Base-by-base conservation (phyloP, 2,113 vertebrate genomes). In the Columba janthina region DNA sequence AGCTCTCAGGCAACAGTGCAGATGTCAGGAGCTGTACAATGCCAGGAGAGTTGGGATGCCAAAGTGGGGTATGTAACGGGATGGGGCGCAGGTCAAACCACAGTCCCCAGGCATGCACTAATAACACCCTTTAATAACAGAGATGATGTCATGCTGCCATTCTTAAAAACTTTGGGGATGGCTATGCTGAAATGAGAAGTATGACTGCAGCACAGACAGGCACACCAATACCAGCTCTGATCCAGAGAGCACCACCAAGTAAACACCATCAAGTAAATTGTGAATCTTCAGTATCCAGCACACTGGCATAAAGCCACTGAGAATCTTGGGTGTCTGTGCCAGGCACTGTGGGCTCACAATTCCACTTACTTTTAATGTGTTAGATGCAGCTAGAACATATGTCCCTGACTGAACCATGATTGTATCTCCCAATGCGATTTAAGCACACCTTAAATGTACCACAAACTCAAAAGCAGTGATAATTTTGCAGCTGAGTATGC, bases 141-240 rank as follows among this genome's bases (percentile, higher is more conserved):
- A 15, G 20, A n/a, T 61, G 19, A 77, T 57, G 48, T 53, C 64
- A 83, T 6, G 28, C 5, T 77, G 73, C 51, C 64, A 20, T 62
- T 82, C 64, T 36, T 80, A 71, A 90, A 70, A 95, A 60, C 83
- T 48, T 64, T 16, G 22, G 64, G 42, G 72, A 58, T 34, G 21
- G 66, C 42, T 54, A 51, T 0, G 0, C 32, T 40, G 75, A 79
- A 80, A 13, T 2, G 10, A 74, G 60, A 53, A 9, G 20, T 5
- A 26, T 3, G 38, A 80, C 28, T 69, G 36, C 64, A 79, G 54
- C 57, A 34, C 65, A 57, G 29, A 12, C 48, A 84, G 42, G 42
- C 9, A 17, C 24, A n/a, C 14, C n/a, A 40, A 15, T 15, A n/a
- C 0, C 44, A 53, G 31, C 16, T 26, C 31, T 9, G 6, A 36